phyloP scores from a whole-genome alignment of 2,888 invertebrate genomes.

The Meteorus cinctellus region DNA sequence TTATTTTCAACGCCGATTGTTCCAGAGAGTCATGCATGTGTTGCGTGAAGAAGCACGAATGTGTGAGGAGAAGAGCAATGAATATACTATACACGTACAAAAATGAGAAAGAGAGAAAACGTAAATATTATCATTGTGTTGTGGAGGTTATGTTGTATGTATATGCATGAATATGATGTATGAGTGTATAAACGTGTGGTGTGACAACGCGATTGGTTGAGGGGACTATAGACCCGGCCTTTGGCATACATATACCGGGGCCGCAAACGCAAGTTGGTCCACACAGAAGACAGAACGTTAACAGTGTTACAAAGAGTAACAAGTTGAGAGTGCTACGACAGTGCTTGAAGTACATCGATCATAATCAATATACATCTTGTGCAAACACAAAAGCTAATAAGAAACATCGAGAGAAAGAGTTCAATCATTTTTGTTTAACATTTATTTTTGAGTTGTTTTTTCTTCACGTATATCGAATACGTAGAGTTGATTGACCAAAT shows the following conservation, averaged over 20 bases:
- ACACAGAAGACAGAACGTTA: slow-evolving; percentile 45
- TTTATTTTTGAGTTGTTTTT: slow-evolving; percentile 29
- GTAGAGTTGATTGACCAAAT: neutral
- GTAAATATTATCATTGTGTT: neutral
- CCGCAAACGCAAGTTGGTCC: slow-evolving; percentile 43
- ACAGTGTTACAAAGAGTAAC: slow-evolving; percentile 47
- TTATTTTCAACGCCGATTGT: neutral
- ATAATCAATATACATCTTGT: neutral
- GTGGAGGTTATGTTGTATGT: neutral
- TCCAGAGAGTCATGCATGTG: neutral
- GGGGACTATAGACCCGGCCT: slow-evolving; percentile 14
- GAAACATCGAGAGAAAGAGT: too few species aligned
- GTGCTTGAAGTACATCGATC: slow-evolving; percentile 44
- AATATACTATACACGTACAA: neutral
- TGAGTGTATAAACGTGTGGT: slow-evolving; percentile 24
- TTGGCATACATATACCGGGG: slow-evolving; percentile 49
- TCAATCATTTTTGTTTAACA: too few species aligned
- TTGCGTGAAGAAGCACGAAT: too few species aligned
- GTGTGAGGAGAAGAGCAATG: too few species aligned
- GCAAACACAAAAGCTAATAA: too few species aligned
- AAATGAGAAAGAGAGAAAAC: neutral
- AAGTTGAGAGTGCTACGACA: slow-evolving; percentile 54
- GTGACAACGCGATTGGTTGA: slow-evolving; percentile 36
- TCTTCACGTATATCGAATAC: neutral
- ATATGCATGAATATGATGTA: slow-evolving; percentile 12